A percentile compares a stretch with the other conserved stretches of the same genome.
These are phyloP conservation scores for Crypturellus tataupa DNA, from an alignment of 2,797 vertebrate genomes.

Conservation along the genomic window DNA sequence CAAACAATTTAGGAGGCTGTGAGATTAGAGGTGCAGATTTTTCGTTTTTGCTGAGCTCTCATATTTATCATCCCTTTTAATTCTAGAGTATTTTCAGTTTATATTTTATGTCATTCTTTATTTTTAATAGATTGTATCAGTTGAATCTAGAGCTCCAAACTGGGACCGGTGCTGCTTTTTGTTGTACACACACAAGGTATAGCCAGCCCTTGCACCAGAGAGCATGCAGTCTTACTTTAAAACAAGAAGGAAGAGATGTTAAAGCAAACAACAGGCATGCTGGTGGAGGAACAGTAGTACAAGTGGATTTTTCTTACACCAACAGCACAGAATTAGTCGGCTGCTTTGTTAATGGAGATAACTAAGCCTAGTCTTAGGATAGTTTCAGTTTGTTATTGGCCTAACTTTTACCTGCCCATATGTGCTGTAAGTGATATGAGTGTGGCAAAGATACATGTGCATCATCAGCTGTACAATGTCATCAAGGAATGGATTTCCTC, in stretches of 20 bases:
- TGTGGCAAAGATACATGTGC: background rate
- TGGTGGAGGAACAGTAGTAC: background rate
- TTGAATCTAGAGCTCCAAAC: background rate
- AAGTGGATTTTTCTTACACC: constrained; percentile 11
- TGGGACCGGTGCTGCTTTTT: background rate
- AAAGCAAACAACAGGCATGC: constrained; percentile 56
- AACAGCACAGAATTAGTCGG: background rate
- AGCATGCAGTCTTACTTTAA: background rate
- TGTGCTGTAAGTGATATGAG: background rate
- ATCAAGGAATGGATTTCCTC: background rate
- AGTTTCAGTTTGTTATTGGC: constrained; percentile 11
- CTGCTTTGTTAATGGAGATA: constrained; percentile 61
- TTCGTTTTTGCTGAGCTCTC: background rate
- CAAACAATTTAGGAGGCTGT: background rate
- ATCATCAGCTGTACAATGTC: background rate
- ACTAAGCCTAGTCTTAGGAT: constrained; percentile 23
- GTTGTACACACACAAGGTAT: background rate
- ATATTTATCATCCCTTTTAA: background rate
- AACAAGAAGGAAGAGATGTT: constrained; percentile 34
- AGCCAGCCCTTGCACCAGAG: background rate
- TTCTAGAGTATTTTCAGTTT: background rate
- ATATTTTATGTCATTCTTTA: background rate
- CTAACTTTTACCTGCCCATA: background rate
- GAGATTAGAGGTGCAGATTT: background rate
- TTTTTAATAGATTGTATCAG: background rate